Evolutionary conservation across 2,113 vertebrate genomes (phyloP), one percentile per base, ranked within the genome.

Genomic region (Centropus bengalensis): DNA sequence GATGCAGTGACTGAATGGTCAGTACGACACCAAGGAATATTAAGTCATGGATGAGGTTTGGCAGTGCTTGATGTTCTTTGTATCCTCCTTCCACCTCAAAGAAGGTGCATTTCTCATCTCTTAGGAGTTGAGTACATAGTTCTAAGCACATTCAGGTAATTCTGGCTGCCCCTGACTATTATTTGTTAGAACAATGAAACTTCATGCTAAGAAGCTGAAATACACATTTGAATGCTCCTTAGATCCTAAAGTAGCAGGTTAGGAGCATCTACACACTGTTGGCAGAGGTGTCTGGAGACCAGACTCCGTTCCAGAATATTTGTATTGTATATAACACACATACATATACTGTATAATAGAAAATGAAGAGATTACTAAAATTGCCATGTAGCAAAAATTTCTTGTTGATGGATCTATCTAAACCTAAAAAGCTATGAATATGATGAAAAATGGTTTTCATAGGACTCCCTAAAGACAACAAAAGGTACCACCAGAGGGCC

Each of bases 401-500:
- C 36, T 36, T 20, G 5, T 1, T 49, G 58, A 28, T 49, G 26
- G 36, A 10, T 52, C 52, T 63, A 36, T 36, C 36, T 36, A 89
- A 82, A 77, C 19, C 38, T 67, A 27, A 71, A 36, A 40, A 62
- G 54, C 26, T 0, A 14, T 0, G 23, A 40, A 44, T 75, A 32
- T 9, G 8, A 8, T 12, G 38, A 12, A 21, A 62, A 1, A 16
- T 19, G 9, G 15, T 76, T 86, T 45, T 47, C n/a, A 5, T 7
- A 4, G 40, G 23, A 5, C 47, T 62, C 49, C 20, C 10, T 49
- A 5, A 27, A 68, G 59, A 13, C 12, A 26, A 42, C 8, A 3
- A 9, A 64, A 54, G 52, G 38, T 51, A 64, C 94, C 97, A 96
- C 66, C 67, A 96, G 96, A 94, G 96, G 95, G 96, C 95, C 56